Evolutionary conservation across 2,888 invertebrate species (phyloP).

Genomic region (Petrolisthes cinctipes): DNA sequence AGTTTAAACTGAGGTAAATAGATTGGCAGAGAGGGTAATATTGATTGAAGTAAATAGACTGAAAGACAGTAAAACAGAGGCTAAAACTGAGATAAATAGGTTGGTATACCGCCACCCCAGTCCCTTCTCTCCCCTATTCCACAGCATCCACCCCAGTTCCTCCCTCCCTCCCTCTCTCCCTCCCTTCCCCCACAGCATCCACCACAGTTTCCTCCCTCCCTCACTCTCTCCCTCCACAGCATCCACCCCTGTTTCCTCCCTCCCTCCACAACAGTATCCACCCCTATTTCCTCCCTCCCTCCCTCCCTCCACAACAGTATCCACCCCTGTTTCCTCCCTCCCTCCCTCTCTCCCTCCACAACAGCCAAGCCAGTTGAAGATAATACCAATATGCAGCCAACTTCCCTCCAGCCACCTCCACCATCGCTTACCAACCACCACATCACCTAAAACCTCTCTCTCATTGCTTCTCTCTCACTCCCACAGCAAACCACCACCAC

Average conservation of each 20-base stretch:
- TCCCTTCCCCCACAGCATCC: not conserved
- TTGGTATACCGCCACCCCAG: not conserved
- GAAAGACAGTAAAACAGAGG: no score
- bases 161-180: not conserved
- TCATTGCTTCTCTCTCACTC: not conserved
- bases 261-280: not conserved
- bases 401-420: not conserved
- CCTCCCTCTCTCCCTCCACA: not conserved
- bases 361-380: not conserved
- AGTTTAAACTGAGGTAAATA: no score
- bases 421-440: not conserved
- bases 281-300: not conserved
- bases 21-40: no score
- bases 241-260: not conserved
- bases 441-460: not conserved
- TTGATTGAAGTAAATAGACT: no score
- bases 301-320: not conserved
- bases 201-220: no score
- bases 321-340: not conserved
- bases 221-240: not conserved
- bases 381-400: not conserved
- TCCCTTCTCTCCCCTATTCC: not conserved
- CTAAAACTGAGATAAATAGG: no score
- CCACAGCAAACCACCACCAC: not conserved
- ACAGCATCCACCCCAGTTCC: no score